phyloP scores from a whole-genome alignment of 2,113 vertebrate genomes.

The Gopherus flavomarginatus region DNA sequence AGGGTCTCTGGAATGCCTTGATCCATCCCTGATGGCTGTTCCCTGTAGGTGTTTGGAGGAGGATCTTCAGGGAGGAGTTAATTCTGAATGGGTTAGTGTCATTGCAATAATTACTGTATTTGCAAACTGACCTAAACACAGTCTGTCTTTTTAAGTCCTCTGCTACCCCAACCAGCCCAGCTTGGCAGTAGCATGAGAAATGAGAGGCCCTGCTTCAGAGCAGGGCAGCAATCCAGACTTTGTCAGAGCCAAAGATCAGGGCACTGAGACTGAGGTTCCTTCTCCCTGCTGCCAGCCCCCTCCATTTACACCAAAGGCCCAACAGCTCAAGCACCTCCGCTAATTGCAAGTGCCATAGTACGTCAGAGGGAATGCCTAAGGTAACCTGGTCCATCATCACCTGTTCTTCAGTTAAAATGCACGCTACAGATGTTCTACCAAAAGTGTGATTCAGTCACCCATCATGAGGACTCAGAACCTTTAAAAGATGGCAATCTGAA shows the following conservation, averaged over 20 bases:
- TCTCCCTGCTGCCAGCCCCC: background rate
- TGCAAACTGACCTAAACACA: too few relatives aligned
- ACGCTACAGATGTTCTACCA: rapidly evolving
- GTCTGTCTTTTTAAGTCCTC: background rate
- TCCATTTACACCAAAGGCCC: background rate
- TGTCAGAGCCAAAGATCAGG: background rate
- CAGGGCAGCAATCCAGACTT: background rate
- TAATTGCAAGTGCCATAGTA: background rate
- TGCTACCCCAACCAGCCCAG: background rate
- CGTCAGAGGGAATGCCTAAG: too few relatives aligned
- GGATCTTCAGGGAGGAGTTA: background rate
- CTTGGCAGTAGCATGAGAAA: background rate
- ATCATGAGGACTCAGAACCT: background rate
- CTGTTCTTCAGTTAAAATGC: background rate
- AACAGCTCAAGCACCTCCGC: background rate
- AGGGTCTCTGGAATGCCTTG: background rate
- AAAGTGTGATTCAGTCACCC: background rate
- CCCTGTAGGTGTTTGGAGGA: background rate
- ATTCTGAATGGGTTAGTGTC: background rate
- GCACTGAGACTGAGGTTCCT: background rate
- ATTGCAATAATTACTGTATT: background rate
- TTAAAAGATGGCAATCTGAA: background rate
- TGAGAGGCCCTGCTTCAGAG: background rate
- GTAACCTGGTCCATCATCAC: too few relatives aligned
- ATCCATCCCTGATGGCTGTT: background rate